A percentile compares a stretch with the other conserved stretches of the same genome.
Conservation (phyloP, 1,140 invertebrate species). For the Drosophila sproati region DNA sequence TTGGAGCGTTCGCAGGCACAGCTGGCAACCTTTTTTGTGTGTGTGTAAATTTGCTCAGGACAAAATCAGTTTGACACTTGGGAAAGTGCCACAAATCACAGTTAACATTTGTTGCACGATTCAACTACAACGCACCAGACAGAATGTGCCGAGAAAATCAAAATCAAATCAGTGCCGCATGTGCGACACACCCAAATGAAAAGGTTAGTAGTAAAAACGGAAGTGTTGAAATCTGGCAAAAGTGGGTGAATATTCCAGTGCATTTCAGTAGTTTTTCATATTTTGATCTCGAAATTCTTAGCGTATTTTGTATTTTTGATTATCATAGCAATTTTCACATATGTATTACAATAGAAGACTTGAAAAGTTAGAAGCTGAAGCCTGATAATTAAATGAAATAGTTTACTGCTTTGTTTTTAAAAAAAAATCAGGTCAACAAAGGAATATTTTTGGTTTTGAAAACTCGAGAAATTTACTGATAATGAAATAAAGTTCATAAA, state of each 20-base stretch:
- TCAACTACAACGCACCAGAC: constrained; percentile 31
- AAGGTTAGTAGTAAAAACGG: constrained; percentile 20
- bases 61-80: constrained; percentile 51
- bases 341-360: neutral
- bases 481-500: constrained; percentile 18
- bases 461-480: neutral
- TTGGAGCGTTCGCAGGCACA: constrained; percentile 14
- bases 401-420: neutral
- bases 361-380: neutral
- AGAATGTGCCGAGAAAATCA: constrained; percentile 50
- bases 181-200: constrained; percentile 31
- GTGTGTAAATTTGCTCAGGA: constrained; percentile 40
- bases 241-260: neutral
- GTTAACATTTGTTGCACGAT: constrained; percentile 55
- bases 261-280: no score
- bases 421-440: neutral
- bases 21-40: constrained; percentile 17
- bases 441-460: neutral
- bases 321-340: no score
- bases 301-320: no score
- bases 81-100: constrained; percentile 56
- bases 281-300: no score
- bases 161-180: constrained; percentile 48
- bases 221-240: neutral
- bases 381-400: neutral